phyloP scores from a whole-genome alignment of 2,113 vertebrate species.

The Bothrops jararaca region DNA sequence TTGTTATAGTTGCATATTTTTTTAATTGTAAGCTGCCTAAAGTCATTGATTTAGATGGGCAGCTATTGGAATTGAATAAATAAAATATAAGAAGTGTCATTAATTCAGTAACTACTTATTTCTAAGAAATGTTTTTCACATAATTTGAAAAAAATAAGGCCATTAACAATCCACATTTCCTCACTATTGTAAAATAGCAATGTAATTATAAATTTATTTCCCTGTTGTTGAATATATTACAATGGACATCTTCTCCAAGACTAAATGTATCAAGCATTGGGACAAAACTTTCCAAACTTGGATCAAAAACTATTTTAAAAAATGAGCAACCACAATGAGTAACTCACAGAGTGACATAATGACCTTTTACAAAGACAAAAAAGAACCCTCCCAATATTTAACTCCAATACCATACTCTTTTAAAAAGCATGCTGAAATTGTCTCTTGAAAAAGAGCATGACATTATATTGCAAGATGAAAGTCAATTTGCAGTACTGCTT shows the following conservation, averaged over 20 bases:
- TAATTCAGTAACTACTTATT: background rate
- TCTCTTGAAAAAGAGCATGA: background rate
- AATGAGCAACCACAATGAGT: background rate
- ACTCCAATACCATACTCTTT: background rate
- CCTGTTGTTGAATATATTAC: background rate
- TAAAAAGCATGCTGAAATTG: background rate
- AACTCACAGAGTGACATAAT: background rate
- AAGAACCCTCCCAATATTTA: background rate
- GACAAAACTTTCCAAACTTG: background rate
- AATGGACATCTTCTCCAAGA: background rate
- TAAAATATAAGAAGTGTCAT: background rate
- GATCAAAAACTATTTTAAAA: background rate
- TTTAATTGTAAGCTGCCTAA: background rate
- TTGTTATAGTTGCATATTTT: background rate
- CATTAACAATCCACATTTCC: background rate
- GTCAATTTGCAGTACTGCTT: too few species aligned
- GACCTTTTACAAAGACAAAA: background rate
- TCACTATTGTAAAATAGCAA: conserved; percentile 23
- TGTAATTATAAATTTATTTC: background rate
- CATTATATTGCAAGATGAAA: background rate
- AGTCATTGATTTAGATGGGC: background rate
- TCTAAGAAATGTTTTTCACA: background rate
- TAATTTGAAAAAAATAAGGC: background rate
- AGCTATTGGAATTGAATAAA: background rate
- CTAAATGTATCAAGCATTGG: background rate